Percentiles rank a stretch among this genome's conserved stretches.
Evolutionary conservation across 2,888 invertebrate genomes (phyloP).

Genomic region (Nomada hirtipes): DNA sequence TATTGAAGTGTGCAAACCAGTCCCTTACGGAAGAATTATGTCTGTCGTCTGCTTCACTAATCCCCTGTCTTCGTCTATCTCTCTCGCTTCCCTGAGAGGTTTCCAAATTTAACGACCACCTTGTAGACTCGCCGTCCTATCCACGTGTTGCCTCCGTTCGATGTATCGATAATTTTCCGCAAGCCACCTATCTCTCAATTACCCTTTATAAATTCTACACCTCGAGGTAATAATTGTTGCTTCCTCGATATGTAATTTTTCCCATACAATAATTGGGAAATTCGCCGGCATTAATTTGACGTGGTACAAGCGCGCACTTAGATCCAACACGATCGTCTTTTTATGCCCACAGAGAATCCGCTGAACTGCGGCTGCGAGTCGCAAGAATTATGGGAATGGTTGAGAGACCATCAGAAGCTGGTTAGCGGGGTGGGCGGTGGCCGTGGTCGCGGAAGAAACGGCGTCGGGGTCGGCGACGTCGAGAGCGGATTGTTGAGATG

Average conservation of each 20-base stretch:
- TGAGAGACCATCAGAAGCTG: conserved; percentile 94
- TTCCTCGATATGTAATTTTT: too few species aligned
- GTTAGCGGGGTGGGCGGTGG: conserved; percentile 86
- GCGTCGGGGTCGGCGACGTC: conserved; percentile 75
- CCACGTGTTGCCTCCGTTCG: conserved; percentile 8
- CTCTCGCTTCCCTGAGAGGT: conserved; percentile 20
- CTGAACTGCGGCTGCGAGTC: conserved; percentile 95
- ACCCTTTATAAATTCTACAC: too few species aligned
- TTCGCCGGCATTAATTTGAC: too few species aligned
- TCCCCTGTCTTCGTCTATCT: conserved; percentile 1
- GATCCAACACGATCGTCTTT: neutral
- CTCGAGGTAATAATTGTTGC: too few species aligned
- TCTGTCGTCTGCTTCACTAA: conserved; percentile 35
- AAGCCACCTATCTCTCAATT: neutral
- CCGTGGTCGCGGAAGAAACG: conserved; percentile 71
- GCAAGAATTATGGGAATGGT: conserved; percentile 96
- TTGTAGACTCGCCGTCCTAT: neutral
- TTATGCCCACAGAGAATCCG: conserved; percentile 90
- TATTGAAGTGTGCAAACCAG: conserved; percentile 52
- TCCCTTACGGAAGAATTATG: conserved; percentile 49
- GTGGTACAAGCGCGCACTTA: too few species aligned
- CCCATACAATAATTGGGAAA: too few species aligned
- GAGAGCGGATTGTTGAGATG: conserved; percentile 87
- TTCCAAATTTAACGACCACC: conserved; percentile 31
- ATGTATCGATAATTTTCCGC: conserved; percentile 4